Conservation (phyloP, 2,113 vertebrate species). For the Albula goreensis region DNA sequence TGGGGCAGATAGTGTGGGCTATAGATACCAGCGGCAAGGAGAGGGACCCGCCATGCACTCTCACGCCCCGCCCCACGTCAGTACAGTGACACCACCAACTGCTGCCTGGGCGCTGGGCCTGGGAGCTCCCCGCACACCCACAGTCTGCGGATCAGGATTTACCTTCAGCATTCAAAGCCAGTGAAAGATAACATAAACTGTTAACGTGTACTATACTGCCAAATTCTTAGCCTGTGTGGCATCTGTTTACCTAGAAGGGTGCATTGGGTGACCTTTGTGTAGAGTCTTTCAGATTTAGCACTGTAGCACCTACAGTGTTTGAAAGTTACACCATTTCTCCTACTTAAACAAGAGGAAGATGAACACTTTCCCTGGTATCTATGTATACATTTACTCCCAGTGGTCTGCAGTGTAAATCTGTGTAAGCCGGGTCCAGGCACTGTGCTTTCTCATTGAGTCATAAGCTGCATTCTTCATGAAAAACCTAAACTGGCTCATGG, state of each 20-base stretch:
- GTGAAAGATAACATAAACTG: background rate
- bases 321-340: background rate
- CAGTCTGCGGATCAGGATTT: background rate
- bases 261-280: background rate
- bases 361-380: background rate
- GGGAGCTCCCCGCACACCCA: background rate
- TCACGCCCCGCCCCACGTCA: background rate
- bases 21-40: conserved; percentile 47
- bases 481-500: background rate
- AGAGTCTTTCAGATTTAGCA: background rate
- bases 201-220: background rate
- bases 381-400: no score
- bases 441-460: background rate
- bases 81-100: background rate
- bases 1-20: conserved; percentile 60
- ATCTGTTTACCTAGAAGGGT: no score
- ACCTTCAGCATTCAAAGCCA: background rate
- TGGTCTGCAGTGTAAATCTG: background rate
- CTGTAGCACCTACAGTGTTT: background rate
- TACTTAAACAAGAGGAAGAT: background rate
- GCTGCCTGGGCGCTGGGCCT: background rate
- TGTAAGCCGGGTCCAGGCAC: background rate
- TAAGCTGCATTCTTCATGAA: background rate
- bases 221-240: no score
- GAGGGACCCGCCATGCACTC: background rate